phyloP scores from a whole-genome alignment of 2,797 vertebrate species.

The Channa striata region DNA sequence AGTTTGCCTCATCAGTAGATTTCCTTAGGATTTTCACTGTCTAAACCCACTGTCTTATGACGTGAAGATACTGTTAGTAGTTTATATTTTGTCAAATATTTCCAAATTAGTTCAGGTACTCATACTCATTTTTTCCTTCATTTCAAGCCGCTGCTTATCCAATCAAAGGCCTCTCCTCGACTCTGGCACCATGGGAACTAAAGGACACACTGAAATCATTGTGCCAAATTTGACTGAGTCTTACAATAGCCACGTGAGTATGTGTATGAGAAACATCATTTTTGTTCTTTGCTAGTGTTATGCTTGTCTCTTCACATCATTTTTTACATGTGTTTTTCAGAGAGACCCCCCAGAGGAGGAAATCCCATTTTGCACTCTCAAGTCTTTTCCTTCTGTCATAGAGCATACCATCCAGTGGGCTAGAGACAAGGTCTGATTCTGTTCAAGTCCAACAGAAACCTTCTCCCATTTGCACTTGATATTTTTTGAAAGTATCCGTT shows the following conservation, averaged over 20 bases:
- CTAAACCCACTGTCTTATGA: background rate
- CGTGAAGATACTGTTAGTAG: background rate
- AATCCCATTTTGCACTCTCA: conserved; percentile 99
- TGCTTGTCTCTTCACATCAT: background rate
- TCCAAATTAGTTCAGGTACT: background rate
- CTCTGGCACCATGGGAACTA: conserved; percentile 99
- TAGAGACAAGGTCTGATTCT: conserved; percentile 92
- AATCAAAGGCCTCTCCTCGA: conserved; percentile 95
- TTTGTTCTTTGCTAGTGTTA: background rate
- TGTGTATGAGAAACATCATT: background rate
- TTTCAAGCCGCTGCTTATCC: conserved; percentile 91
- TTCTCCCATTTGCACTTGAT: background rate
- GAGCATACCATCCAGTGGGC: conserved; percentile 99
- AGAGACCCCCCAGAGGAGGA: conserved; percentile 98
- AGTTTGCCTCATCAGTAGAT: background rate
- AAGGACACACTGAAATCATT: conserved; percentile 98
- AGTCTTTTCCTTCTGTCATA: conserved; percentile 97
- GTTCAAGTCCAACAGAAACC: background rate
- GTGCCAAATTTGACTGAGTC: conserved; percentile 96
- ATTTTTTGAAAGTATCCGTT: background rate
- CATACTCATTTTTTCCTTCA: background rate
- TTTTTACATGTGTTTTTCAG: conserved; percentile 71
- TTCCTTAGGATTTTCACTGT: background rate
- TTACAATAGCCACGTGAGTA: conserved; percentile 97
- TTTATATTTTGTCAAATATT: background rate